These are phyloP conservation scores for Eupsittula cactorum DNA, from an alignment of 2,113 vertebrate species.

Conservation along the genomic window DNA sequence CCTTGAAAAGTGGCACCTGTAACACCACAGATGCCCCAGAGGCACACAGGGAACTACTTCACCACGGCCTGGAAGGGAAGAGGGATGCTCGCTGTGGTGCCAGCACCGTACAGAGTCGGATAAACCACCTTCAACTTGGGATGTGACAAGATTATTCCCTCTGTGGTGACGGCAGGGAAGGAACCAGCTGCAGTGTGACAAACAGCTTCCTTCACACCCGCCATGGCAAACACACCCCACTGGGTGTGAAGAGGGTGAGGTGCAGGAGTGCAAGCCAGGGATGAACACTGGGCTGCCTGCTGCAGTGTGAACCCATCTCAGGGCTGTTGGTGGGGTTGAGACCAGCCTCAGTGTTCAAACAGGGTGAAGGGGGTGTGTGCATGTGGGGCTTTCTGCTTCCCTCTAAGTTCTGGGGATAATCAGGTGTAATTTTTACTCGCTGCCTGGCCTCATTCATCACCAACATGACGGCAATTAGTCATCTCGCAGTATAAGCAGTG, in stretches of 20 bases:
- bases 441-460: constrained; percentile 54
- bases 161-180: neutral
- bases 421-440: neutral
- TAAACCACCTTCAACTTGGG: neutral
- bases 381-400: neutral
- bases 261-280: neutral
- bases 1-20: neutral
- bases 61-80: neutral
- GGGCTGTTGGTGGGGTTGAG: neutral
- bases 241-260: neutral
- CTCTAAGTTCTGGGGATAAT: neutral
- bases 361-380: neutral
- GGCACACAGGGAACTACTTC: neutral
- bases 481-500: neutral
- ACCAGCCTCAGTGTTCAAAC: neutral
- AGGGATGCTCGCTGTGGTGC: accelerated
- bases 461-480: constrained; percentile 52
- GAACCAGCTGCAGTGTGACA: neutral
- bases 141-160: neutral
- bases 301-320: neutral
- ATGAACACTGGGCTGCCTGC: neutral
- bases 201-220: neutral
- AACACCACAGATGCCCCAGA: neutral
- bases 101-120: accelerated
- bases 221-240: neutral